A percentile compares a stretch with the other conserved stretches of the same genome.
These are phyloP conservation scores for Andrena fulva DNA, from an alignment of 2,888 invertebrate species.

Conservation along the genomic window DNA sequence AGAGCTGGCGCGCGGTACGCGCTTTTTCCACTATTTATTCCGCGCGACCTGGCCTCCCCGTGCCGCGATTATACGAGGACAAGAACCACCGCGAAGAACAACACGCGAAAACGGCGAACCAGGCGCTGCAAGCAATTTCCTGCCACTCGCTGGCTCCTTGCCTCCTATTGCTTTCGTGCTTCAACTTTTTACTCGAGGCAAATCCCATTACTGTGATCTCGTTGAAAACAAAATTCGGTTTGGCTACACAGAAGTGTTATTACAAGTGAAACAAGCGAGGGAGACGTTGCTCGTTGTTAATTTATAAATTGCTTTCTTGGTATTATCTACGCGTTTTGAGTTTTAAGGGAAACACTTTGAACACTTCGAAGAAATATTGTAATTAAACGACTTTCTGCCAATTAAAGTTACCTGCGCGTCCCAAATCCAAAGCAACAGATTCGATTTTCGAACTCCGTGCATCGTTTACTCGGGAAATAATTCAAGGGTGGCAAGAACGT, in stretches of 20 bases:
- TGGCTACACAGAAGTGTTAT: background rate
- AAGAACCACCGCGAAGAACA: slow-evolving; percentile 11
- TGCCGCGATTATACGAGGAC: slow-evolving; percentile 45
- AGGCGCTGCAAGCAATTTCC: slow-evolving; percentile 37
- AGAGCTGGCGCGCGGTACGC: slow-evolving; percentile 72
- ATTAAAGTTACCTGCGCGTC: no score
- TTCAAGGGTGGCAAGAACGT: slow-evolving; percentile 23
- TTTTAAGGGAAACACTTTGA: no score
- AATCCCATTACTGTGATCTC: slow-evolving; percentile 12
- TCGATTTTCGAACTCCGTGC: background rate
- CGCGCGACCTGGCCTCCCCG: slow-evolving; percentile 58
- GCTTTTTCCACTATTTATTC: slow-evolving; percentile 77
- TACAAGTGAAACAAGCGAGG: background rate
- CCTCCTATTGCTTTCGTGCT: slow-evolving; percentile 20
- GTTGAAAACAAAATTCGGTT: background rate
- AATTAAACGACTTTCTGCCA: no score
- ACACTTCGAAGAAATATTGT: no score
- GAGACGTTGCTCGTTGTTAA: background rate
- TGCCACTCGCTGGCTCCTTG: slow-evolving; percentile 1
- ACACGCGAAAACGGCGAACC: slow-evolving; percentile 33
- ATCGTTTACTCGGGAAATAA: background rate
- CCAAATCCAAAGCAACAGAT: no score
- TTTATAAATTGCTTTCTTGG: background rate
- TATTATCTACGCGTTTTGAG: no score
- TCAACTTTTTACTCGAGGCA: background rate